Evolutionary conservation across 2,888 invertebrate species (phyloP), one percentile per base, ranked within the genome.

Genomic region (Emmelina monodactyla): DNA sequence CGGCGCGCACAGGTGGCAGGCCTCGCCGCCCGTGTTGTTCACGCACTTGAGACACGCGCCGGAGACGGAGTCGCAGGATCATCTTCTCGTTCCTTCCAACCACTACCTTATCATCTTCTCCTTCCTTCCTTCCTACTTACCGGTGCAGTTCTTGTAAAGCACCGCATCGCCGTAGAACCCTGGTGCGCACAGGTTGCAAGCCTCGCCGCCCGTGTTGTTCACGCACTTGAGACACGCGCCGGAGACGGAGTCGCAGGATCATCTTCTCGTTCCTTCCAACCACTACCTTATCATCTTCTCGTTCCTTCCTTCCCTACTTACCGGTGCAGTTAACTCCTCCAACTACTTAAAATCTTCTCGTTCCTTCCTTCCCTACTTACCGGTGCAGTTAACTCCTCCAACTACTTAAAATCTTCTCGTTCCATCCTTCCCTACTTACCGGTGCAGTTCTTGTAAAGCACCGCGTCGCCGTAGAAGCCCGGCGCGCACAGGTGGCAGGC

Each of bases 141-240:
- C 87, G 61, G 91, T 89, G 55, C 99, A 99, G 62, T 97, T 91
- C 68, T 98, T 98, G n/a, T 87, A 82, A 31, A 82, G 71, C 1
- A 99, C 78, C 6, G 99, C 98, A 64, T 99, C 98, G 0, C 99
- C 99, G 54, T 86, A 97, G 80, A 83, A 97, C 9, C 97, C 96
- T 2, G 91, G 93, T 0, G 87, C 88, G 65, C 95, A 99, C 1
- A 90, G 79, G 49, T 93, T 89, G 64, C 99, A 99, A 0, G 91
- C 89, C 14, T 85, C 82, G 0, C 99, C 99, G 15, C 85, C 89
- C 0, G 98, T 96, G 64, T 98, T 94, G 68, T 96, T 93, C 40
- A 94, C 82, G 60, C 99, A 99, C 40, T 86, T 85, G 32, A 92
- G 78, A 57, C 99, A 99, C 50, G 89, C 86, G 2, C 99, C 99